Base-by-base conservation (phyloP, 2,797 vertebrate species). In the Chromis chromis region DNA sequence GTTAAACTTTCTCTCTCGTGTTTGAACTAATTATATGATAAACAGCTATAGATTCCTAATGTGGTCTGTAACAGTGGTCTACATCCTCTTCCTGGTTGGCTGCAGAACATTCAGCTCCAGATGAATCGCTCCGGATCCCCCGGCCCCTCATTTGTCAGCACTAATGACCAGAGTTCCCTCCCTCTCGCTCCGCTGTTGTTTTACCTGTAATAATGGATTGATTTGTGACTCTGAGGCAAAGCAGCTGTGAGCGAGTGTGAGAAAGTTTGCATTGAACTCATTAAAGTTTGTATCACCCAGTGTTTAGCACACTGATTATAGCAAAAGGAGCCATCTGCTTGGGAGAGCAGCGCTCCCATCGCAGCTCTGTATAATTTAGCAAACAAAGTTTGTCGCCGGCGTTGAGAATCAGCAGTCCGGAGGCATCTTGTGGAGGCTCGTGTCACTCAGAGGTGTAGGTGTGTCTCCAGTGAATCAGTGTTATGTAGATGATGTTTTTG, bases 261-360 rank as follows among this genome's bases (percentile, higher is more conserved):
- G 64, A 92, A 94, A 94, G 90, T 92, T 94, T 88, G 86, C 85
- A 86, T 92, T 94, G 85, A 94, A 94, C 91, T 94, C 90, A 93
- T 94, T 94, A 92, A 94, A 95, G 93, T 94, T 94, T 91, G 85
- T 86, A 90, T 92, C 85, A 94, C 90, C 87, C 87, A 89, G 86
- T 93, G 90, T 93, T 94, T 90, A 92, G 91, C 79, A 74, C 83
- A 79, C 84, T 88, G 91, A 93, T 94, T 89, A 90, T 82, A 76
- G 89, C 84, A 83, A 92, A 88, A 88, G 78, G 76, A 91, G 91
- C 93, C 93, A 95, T 94, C 94, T 95, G 94, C 92, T 94, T 79
- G 50, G 73, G 94, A 92, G 86, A 93, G 56, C 17, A 6, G 17
- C 9, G 73, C 76, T 91, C 91, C 89, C 92, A 77, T 82, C 70